These are phyloP conservation scores for Seriola dumerili DNA, from an alignment of 2,113 vertebrate species.

Conservation along the genomic window DNA sequence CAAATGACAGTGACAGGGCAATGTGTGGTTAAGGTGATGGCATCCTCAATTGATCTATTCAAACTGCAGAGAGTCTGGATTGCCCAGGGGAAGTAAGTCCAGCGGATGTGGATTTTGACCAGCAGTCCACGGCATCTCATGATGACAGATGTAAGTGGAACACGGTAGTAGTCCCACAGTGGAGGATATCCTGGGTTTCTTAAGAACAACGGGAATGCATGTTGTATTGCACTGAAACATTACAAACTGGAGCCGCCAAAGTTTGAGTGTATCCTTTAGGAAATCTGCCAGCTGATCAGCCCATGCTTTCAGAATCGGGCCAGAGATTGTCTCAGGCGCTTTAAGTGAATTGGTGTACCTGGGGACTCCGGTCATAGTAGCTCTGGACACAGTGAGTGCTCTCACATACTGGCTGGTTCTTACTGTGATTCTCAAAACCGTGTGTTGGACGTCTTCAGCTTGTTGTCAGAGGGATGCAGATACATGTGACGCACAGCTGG, in stretches of 20 bases:
- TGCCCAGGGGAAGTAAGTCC: constrained; percentile 23
- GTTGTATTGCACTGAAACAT: constrained; percentile 11
- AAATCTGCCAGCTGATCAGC: constrained; percentile 21
- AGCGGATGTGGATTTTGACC: constrained; percentile 48
- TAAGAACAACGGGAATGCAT: constrained; percentile 30
- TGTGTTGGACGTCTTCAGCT: neutral
- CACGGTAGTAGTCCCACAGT: constrained; percentile 42
- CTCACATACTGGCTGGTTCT: neutral
- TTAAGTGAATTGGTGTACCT: constrained; percentile 6
- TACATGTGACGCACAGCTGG: constrained; percentile 5
- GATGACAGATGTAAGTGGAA: constrained; percentile 60
- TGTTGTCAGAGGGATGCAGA: constrained; percentile 1
- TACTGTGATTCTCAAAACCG: constrained; percentile 4
- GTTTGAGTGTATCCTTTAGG: neutral
- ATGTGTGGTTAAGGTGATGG: constrained; percentile 1
- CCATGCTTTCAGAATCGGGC: constrained; percentile 14
- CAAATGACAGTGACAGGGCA: neutral
- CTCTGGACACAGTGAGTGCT: constrained; percentile 7
- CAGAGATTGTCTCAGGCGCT: constrained; percentile 13
- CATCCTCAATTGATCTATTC: constrained; percentile 16
- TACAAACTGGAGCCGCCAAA: constrained; percentile 10
- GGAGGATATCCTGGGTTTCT: constrained; percentile 68
- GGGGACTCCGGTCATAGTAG: neutral
- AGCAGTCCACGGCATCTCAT: constrained; percentile 31
- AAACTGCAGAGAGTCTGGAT: constrained; percentile 27